Conservation (phyloP, 2,888 invertebrate genomes). For the Synanthedon formicaeformis region DNA sequence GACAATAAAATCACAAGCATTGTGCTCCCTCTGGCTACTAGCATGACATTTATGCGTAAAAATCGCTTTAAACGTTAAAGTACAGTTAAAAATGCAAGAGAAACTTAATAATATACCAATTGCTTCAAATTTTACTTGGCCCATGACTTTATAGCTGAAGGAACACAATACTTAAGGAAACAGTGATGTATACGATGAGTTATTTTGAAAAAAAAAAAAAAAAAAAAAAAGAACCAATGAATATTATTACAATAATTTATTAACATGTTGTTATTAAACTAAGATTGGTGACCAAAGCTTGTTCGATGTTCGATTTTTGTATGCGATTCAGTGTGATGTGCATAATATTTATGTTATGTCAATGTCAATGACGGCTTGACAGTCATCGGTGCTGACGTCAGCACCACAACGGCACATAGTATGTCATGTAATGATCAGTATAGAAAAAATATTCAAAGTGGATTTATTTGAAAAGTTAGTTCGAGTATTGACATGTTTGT, state of each 20-base stretch:
- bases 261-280: constrained; percentile 4
- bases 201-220: too few relatives aligned
- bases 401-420: neutral
- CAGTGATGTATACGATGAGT: too few relatives aligned
- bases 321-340: constrained; percentile 31
- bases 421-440: constrained; percentile 1
- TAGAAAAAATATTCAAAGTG: constrained; percentile 1
- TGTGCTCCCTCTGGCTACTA: neutral
- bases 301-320: constrained; percentile 11
- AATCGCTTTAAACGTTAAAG: constrained; percentile 1
- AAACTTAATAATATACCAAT: neutral
- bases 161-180: too few relatives aligned
- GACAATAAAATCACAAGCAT: constrained; percentile 1
- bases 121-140: neutral
- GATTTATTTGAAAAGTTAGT: neutral
- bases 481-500: neutral
- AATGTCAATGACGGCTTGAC: neutral
- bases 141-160: too few relatives aligned
- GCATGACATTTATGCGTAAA: neutral
- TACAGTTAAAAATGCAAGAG: constrained; percentile 1
- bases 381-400: neutral
- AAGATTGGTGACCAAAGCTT: constrained; percentile 9
- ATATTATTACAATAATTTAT: too few relatives aligned
- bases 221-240: too few relatives aligned
- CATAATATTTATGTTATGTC: constrained; percentile 6